Evolutionary conservation across 2,888 invertebrate genomes (phyloP).

Genomic region (Phymatocera aterrima): DNA sequence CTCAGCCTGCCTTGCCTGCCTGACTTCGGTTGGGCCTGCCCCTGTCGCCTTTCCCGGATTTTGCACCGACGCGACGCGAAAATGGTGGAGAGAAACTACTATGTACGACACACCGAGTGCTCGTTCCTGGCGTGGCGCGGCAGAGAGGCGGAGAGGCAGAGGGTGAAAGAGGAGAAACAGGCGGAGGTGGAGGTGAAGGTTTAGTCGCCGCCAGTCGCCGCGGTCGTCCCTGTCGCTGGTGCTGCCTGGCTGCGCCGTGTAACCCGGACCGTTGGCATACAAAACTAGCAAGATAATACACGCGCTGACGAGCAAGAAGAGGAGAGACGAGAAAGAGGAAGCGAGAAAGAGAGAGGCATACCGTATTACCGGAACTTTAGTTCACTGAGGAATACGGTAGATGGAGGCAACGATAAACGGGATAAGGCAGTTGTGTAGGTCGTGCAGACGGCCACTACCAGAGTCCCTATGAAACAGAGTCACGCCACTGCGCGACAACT

Average conservation of each 20-base stretch:
- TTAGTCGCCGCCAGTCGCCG: not conserved
- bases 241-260: slow-evolving; percentile 12
- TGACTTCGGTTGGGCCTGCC: slow-evolving; percentile 49
- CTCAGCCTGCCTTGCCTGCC: no score
- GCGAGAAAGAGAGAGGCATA: not conserved
- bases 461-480: no score
- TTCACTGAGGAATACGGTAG: not conserved
- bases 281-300: slow-evolving; percentile 15
- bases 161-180: not conserved
- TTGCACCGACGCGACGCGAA: slow-evolving; percentile 68
- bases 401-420: not conserved
- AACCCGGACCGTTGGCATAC: slow-evolving; percentile 36
- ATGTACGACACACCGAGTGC: no score
- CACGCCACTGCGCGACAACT: not conserved
- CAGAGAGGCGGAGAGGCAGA: not conserved
- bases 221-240: not conserved
- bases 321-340: not conserved
- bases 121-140: slow-evolving; percentile 18
- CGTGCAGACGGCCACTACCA: no score
- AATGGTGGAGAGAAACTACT: no score
- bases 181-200: not conserved
- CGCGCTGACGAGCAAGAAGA: no score
- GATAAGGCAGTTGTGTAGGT: no score
- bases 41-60: slow-evolving; percentile 61
- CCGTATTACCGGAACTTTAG: not conserved